These are phyloP conservation scores for Tragelaphus buxtoni DNA, from an alignment of 2,113 vertebrate genomes.

Conservation along the genomic window DNA sequence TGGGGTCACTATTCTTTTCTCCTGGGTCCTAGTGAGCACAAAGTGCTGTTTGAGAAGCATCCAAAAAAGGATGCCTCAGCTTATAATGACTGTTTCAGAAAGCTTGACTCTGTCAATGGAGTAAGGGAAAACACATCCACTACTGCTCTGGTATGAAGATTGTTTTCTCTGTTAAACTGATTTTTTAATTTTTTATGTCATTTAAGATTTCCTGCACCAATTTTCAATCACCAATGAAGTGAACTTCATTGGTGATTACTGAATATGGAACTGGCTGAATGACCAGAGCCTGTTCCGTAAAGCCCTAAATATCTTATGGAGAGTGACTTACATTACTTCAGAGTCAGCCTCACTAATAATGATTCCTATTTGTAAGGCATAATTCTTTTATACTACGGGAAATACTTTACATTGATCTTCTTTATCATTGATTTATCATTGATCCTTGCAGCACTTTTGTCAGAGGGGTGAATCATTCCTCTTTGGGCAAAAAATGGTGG, in stretches of 20 bases:
- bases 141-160: neutral
- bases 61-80: neutral
- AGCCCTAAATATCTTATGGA: neutral
- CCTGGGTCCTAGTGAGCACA: neutral
- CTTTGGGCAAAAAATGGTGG: neutral
- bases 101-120: neutral
- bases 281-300: neutral
- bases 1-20: neutral
- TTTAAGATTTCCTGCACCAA: neutral
- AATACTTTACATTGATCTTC: neutral
- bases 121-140: neutral
- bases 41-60: neutral
- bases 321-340: neutral
- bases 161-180: neutral
- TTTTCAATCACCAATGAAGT: neutral
- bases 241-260: neutral
- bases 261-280: neutral
- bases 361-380: neutral
- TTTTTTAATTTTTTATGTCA: neutral
- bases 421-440: slow-evolving; percentile 17
- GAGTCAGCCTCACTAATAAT: neutral
- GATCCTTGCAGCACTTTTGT: neutral
- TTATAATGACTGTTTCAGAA: neutral
- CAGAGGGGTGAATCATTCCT: neutral
- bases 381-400: neutral